Evolutionary conservation across 2,113 vertebrate genomes (phyloP).

Genomic region (Stigmatopora argus): DNA sequence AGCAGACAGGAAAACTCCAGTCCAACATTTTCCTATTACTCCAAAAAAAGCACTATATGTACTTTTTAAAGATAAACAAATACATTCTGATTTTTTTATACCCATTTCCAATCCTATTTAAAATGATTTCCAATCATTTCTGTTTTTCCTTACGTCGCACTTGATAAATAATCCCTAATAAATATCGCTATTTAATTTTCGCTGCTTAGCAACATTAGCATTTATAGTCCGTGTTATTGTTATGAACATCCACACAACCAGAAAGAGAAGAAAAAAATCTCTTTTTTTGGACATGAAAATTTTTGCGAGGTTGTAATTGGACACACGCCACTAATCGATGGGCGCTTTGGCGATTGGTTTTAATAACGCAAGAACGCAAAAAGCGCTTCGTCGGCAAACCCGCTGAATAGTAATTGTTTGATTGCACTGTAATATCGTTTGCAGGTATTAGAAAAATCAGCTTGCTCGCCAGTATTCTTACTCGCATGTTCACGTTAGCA

Average conservation of each 20-base stretch:
- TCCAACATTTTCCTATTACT: too few species aligned
- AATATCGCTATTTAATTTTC: not conserved
- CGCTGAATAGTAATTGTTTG: not conserved
- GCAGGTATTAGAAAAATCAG: not conserved
- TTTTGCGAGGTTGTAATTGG: not conserved
- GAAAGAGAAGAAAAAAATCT: too few species aligned
- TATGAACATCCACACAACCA: not conserved
- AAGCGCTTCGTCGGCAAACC: not conserved
- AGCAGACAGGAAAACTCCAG: not conserved
- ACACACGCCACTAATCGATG: slow-evolving; percentile 3
- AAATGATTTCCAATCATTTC: too few species aligned
- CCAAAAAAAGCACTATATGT: too few species aligned
- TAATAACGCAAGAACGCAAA: not conserved
- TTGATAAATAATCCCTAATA: not conserved
- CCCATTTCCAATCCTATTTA: too few species aligned
- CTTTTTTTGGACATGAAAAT: not conserved
- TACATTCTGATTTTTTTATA: too few species aligned
- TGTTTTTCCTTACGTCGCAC: not conserved
- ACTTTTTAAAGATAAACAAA: too few species aligned
- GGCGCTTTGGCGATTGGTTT: not conserved
- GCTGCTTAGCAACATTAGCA: not conserved
- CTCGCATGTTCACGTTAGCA: too few species aligned
- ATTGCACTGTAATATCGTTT: not conserved
- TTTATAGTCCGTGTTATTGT: not conserved
- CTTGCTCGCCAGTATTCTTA: too few species aligned